phyloP scores from a whole-genome alignment of 1,140 invertebrate species.

The Argopecten irradians region DNA sequence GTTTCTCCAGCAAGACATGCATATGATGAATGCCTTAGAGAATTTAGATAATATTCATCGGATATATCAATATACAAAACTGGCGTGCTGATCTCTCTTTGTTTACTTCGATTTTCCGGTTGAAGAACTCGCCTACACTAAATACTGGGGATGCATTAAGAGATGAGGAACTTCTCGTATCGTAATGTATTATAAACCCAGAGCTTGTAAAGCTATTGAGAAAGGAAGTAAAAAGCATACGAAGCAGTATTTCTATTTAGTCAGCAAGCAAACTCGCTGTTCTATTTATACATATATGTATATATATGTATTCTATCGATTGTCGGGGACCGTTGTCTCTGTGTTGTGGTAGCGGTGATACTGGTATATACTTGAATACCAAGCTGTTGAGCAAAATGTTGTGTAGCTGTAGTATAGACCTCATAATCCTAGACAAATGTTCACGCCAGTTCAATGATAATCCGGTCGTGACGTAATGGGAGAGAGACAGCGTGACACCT shows the following conservation, averaged over 20 bases:
- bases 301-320: neutral
- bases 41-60: too few relatives aligned
- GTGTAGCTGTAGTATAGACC: neutral
- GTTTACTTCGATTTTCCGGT: too few relatives aligned
- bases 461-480: neutral
- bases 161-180: neutral
- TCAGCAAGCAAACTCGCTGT: neutral
- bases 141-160: neutral
- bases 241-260: neutral
- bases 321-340: conserved; percentile 5
- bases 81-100: too few relatives aligned
- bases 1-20: too few relatives aligned
- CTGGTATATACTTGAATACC: neutral
- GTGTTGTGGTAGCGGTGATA: neutral
- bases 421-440: neutral
- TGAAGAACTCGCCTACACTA: too few relatives aligned
- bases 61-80: too few relatives aligned
- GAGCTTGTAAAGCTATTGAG: neutral
- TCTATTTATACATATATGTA: neutral
- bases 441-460: neutral
- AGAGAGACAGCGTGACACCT: neutral
- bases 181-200: neutral
- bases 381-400: neutral
- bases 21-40: too few relatives aligned
- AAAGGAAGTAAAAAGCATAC: neutral